phyloP scores from a whole-genome alignment of 2,797 vertebrate genomes.

The Momotus momota region DNA sequence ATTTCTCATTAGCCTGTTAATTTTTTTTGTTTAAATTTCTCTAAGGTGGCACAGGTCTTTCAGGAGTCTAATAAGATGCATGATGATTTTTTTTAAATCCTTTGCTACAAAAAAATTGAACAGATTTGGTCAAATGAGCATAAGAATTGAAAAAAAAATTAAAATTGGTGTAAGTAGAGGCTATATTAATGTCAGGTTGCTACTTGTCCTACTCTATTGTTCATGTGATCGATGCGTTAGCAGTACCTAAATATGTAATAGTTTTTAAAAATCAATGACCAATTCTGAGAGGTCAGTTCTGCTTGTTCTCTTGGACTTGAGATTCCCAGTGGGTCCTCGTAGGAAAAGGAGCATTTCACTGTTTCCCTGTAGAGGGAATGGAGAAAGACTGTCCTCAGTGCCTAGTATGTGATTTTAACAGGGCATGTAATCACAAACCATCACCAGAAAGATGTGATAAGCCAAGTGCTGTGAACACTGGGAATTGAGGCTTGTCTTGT shows the following conservation, averaged over 20 bases:
- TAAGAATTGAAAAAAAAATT: background rate
- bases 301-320: background rate
- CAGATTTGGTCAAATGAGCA: background rate
- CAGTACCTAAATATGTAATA: background rate
- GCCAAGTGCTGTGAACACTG: background rate
- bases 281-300: background rate
- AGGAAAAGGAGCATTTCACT: background rate
- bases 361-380: background rate
- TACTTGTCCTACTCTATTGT: background rate
- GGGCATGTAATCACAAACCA: background rate
- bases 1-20: background rate
- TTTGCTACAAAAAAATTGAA: background rate
- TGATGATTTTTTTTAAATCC: accelerated
- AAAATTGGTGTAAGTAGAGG: background rate
- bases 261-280: background rate
- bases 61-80: background rate
- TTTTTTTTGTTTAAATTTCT: background rate
- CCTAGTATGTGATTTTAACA: background rate
- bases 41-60: background rate
- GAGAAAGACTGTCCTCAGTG: background rate
- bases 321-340: background rate
- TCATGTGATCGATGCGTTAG: background rate
- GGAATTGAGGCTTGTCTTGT: background rate
- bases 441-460: background rate
- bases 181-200: background rate